These are phyloP conservation scores for Drosophila prostipennis DNA, from an alignment of 2,888 invertebrate genomes.

Conservation along the genomic window DNA sequence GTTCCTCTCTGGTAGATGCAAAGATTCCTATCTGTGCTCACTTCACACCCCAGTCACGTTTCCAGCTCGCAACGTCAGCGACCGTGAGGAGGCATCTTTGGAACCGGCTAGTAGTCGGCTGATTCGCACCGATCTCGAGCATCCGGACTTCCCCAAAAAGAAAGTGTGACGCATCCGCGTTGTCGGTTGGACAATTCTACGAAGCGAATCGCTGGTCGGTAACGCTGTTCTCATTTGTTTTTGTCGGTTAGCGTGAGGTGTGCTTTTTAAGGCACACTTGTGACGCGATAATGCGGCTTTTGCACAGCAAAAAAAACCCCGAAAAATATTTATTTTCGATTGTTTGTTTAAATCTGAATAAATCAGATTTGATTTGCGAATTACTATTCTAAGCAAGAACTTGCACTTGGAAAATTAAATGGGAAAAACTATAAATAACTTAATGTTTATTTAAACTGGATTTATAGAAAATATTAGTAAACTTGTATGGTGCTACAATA, in stretches of 20 bases:
- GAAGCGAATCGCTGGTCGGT: conserved; percentile 9
- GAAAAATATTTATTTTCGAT: background rate
- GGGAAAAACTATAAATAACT: no score
- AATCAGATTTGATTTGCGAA: background rate
- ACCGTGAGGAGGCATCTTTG: conserved; percentile 34
- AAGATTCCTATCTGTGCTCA: conserved; percentile 27
- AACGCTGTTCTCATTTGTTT: conserved; percentile 12
- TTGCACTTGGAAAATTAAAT: no score
- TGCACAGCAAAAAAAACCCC: background rate
- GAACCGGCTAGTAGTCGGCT: conserved; percentile 35
- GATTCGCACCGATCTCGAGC: conserved; percentile 4
- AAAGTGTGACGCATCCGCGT: conserved; percentile 61
- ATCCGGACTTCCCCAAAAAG: conserved; percentile 54
- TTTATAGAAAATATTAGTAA: background rate
- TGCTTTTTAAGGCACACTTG: conserved; percentile 19
- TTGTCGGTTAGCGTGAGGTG: conserved; percentile 8
- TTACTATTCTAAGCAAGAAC: background rate
- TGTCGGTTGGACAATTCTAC: conserved; percentile 17
- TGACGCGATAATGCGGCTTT: conserved; percentile 31
- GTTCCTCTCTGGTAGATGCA: conserved; percentile 10
- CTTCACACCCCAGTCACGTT: conserved; percentile 58
- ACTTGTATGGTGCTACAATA: background rate
- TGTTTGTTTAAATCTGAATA: background rate
- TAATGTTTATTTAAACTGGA: no score
- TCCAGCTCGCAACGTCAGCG: conserved; percentile 38